Evolutionary conservation across 2,888 invertebrate genomes (phyloP).

Genomic region (Philonicus albiceps): DNA sequence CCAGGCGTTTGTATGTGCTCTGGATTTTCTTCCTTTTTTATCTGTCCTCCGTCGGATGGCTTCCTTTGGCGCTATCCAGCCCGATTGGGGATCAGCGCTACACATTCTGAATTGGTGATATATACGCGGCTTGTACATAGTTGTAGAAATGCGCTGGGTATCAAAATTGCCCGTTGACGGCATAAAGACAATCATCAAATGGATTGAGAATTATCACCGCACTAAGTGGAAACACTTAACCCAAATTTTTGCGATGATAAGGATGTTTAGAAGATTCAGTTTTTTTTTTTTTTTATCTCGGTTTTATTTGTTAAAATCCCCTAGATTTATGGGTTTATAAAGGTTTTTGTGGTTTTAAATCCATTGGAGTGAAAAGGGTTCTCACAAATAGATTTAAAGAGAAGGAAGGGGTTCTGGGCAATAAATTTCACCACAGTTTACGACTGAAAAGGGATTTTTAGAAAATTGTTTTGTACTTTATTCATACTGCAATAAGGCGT

Average conservation of each 20-base stretch:
- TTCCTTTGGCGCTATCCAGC: neutral
- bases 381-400: constrained; percentile 5
- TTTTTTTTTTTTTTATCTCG: constrained; percentile 17
- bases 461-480: neutral
- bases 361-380: constrained; percentile 10
- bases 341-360: constrained; percentile 14
- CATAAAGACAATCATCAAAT: constrained; percentile 41
- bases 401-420: neutral
- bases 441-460: neutral
- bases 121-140: neutral
- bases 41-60: neutral
- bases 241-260: constrained; percentile 36
- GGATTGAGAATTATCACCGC: constrained; percentile 38
- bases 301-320: constrained; percentile 35
- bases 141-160: constrained; percentile 19
- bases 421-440: neutral
- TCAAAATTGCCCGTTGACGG: constrained; percentile 38
- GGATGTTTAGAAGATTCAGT: constrained; percentile 2
- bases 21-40: neutral
- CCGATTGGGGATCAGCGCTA: neutral
- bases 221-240: constrained; percentile 39
- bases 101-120: neutral
- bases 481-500: neutral
- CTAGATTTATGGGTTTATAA: constrained; percentile 36
- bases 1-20: neutral